These are phyloP conservation scores for Madoqua kirkii DNA, from an alignment of 2,113 vertebrate species.

Conservation along the genomic window DNA sequence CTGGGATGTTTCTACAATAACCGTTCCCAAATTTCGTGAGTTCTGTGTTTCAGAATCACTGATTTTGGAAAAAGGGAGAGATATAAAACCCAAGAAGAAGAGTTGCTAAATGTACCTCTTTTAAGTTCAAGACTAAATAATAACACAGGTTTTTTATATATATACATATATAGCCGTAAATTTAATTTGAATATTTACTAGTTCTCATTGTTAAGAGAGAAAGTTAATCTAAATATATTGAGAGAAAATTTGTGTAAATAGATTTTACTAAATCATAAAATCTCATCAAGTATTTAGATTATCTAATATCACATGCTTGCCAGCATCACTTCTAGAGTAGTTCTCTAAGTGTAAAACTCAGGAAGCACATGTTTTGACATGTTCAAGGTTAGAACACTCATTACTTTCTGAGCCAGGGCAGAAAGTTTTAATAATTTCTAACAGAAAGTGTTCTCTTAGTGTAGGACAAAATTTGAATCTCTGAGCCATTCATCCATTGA, in stretches of 20 bases:
- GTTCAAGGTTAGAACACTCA: background rate
- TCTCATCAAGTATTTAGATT: background rate
- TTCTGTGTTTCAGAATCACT: slow-evolving; percentile 77
- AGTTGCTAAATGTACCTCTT: background rate
- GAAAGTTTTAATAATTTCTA: background rate
- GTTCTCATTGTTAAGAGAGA: background rate
- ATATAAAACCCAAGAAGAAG: slow-evolving; percentile 16
- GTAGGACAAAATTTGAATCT: background rate
- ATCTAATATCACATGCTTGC: background rate
- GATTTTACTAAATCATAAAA: slow-evolving; percentile 32
- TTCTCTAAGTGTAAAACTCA: background rate
- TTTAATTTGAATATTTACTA: background rate
- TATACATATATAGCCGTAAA: background rate
- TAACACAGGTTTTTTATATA: background rate
- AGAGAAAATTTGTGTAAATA: background rate
- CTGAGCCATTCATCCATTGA: background rate
- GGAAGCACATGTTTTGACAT: background rate
- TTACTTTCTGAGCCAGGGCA: background rate
- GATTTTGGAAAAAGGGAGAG: background rate
- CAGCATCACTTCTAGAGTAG: background rate
- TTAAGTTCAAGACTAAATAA: slow-evolving; percentile 10
- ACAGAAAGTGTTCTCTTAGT: background rate
- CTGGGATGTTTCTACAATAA: slow-evolving; percentile 69
- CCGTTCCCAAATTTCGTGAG: slow-evolving; percentile 68
- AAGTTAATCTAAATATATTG: background rate